Base-by-base conservation (phyloP, 2,797 vertebrate genomes). In the Argentina silus region DNA sequence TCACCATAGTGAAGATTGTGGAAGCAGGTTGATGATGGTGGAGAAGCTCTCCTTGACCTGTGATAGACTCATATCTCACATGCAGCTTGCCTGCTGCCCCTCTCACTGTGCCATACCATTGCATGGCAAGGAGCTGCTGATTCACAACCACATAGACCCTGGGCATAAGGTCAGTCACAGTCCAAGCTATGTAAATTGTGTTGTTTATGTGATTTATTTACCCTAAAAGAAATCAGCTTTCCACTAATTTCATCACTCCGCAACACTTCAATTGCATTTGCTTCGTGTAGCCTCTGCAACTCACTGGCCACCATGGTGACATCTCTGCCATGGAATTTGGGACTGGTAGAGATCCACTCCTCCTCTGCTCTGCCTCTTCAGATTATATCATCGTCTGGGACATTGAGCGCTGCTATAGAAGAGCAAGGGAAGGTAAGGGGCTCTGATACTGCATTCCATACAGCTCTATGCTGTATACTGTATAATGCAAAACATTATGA, bases 311-410 rank as follows among this genome's bases (percentile, higher is more conserved):
- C 79, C 91, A 94, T 69, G 74, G 81, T 44, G 78, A 88, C 63
- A 77, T 94, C 67, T 84, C 74, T 71, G 90, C 93, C 61, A 84
- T 93, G 88, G 84, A 88, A 4, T 94, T 95, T 89, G 91, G 92
- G 3, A 87, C 73, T 57, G 48, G 59, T 50, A 86, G 66, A 66
- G 64, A 50, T 5, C 88, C 89, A 55, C 66, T 87, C 48, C 60
- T 91, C 7, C 89, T 94, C 44, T 95, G 92, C 70, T 94, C 93
- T 53, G 91, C 93, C 62, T 93, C 93, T 75, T 78, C 86, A 67
- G 92, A 94, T 76, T 94, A 95, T 51, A 27, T 95, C 53, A 94
- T 95, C 27, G 69, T 91, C 19, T 95, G 93, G 94, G 87, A 94
- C 80, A 74, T 94, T 78, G 83, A 90, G 36, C 44, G 45, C 19